Conservation (phyloP, 92 coral and sea anemone genomes). For the Parazoanthus swiftii region DNA sequence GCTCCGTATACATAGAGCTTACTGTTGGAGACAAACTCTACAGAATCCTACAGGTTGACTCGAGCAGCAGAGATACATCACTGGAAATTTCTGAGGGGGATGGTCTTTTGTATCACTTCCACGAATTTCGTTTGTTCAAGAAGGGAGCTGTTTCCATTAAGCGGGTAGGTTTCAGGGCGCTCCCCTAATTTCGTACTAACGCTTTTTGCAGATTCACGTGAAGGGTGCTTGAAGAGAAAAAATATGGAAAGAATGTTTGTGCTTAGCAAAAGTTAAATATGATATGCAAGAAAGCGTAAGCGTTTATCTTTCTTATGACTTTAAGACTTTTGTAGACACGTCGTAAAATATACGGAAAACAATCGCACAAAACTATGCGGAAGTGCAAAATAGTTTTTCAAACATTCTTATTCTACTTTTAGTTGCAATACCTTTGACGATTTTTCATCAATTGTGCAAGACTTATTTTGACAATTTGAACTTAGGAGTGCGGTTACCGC, state of each 20-base stretch:
- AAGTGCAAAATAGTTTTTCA: too few species aligned
- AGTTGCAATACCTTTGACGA: too few species aligned
- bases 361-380: too few species aligned
- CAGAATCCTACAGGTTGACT: slow-evolving; percentile 51
- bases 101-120: slow-evolving; percentile 51
- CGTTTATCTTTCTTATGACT: too few species aligned
- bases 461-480: background rate
- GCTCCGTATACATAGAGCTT: slow-evolving; percentile 55
- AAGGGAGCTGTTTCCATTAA: slow-evolving; percentile 56
- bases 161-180: slow-evolving; percentile 20
- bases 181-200: background rate
- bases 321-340: too few species aligned
- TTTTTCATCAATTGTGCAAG: background rate
- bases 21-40: slow-evolving; percentile 41
- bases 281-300: too few species aligned
- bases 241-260: too few species aligned
- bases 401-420: too few species aligned
- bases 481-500: background rate
- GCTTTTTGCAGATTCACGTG: background rate
- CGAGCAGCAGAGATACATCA: slow-evolving; percentile 50
- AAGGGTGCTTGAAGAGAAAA: background rate
- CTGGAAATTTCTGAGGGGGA: slow-evolving; percentile 46
- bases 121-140: slow-evolving; percentile 48
- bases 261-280: too few species aligned
- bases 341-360: too few species aligned